Percentiles rank a stretch among this genome's conserved stretches.
Conservation (phyloP, 2,797 vertebrate species). For the Dromococcyx pavoninus region DNA sequence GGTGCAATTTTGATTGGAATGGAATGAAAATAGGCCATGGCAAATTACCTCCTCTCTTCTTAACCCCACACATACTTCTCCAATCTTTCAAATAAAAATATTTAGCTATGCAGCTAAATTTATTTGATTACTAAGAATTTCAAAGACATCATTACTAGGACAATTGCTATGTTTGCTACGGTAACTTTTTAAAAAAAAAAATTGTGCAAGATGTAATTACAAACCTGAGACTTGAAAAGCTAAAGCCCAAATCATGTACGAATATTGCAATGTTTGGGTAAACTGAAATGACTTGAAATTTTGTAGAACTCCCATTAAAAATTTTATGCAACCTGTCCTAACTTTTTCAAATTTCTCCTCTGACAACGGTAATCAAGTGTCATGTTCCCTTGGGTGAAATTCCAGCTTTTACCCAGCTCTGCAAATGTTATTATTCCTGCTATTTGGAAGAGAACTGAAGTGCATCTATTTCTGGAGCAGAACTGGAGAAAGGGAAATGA, state of each 20-base stretch:
- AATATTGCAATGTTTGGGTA: neutral
- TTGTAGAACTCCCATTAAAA: neutral
- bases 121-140: constrained; percentile 1
- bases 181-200: neutral
- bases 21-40: constrained; percentile 55
- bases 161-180: neutral
- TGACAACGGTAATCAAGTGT: neutral
- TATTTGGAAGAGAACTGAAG: constrained; percentile 27
- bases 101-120: neutral
- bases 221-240: neutral
- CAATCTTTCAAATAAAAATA: constrained; percentile 42
- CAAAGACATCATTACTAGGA: neutral
- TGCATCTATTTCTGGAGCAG: constrained; percentile 30
- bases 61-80: neutral
- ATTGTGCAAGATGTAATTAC: neutral
- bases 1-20: constrained; percentile 51
- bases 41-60: constrained; percentile 26
- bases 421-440: neutral
- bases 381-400: neutral
- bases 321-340: neutral
- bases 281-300: neutral
- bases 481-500: neutral
- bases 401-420: neutral
- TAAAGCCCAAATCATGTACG: neutral
- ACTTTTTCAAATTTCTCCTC: neutral